Conservation (phyloP, 2,888 invertebrate genomes). For the Ophion ellenae region DNA sequence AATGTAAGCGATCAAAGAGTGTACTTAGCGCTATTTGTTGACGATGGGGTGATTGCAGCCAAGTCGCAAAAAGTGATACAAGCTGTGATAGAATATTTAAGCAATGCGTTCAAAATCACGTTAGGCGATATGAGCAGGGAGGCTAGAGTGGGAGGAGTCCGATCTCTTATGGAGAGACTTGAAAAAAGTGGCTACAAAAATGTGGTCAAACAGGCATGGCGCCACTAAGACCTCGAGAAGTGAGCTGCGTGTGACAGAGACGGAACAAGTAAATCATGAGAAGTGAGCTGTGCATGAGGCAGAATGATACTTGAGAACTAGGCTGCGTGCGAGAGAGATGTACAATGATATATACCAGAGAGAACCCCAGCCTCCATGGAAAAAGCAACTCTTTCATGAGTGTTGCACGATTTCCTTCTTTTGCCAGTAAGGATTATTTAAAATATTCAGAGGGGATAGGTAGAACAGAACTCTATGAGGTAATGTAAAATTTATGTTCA, state of each 20-base stretch:
- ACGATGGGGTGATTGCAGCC: background rate
- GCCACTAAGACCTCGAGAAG: no score
- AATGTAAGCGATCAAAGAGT: background rate
- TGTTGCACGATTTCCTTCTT: conserved; percentile 18
- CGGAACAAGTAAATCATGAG: no score
- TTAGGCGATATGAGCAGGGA: background rate
- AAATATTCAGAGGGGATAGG: conserved; percentile 68
- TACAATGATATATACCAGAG: no score
- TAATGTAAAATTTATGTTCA: conserved; percentile 83
- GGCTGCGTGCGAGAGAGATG: no score
- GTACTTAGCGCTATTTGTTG: background rate
- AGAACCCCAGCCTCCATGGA: background rate
- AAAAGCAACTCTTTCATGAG: conserved; percentile 6
- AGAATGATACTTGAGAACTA: no score
- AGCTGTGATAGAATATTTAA: background rate
- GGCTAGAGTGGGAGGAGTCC: no score
- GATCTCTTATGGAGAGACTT: no score
- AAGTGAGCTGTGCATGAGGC: no score
- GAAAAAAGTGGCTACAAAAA: no score
- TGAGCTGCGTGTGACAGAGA: no score
- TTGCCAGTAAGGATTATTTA: conserved; percentile 39
- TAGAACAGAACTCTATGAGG: conserved; percentile 78
- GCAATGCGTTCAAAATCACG: background rate
- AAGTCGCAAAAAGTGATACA: background rate
- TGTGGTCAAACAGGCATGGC: no score